Percentiles rank a stretch among this genome's conserved stretches.
Evolutionary conservation across 2,888 invertebrate species (phyloP).

Genomic region (Saturnia pavonia): DNA sequence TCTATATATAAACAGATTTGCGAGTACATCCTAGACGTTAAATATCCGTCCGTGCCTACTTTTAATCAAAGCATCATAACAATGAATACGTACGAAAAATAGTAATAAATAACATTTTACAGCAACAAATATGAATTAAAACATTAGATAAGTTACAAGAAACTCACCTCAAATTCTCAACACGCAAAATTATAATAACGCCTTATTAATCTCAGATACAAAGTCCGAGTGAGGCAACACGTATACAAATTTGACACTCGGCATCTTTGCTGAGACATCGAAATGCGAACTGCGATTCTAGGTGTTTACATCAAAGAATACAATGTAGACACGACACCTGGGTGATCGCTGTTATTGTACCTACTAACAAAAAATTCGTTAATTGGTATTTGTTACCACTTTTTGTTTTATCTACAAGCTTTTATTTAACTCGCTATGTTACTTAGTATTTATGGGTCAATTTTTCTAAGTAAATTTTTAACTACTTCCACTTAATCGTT

Average conservation of each 20-base stretch:
- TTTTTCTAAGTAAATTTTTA: too few species aligned
- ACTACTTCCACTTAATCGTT: too few species aligned
- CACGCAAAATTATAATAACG: not conserved
- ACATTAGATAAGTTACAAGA: not conserved
- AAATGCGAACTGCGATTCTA: conserved; percentile 44
- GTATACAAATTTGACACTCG: conserved; percentile 39
- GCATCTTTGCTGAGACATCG: conserved; percentile 54
- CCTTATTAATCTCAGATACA: conserved; percentile 34
- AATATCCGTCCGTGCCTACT: not conserved
- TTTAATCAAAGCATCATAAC: not conserved
- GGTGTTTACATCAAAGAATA: conserved; percentile 22
- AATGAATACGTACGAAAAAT: not conserved
- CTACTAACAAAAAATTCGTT: not conserved
- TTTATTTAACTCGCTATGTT: too few species aligned
- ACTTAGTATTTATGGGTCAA: too few species aligned
- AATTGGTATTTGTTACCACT: too few species aligned
- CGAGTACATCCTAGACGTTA: not conserved
- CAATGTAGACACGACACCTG: not conserved
- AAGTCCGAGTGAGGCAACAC: conserved; percentile 52
- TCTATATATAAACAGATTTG: not conserved
- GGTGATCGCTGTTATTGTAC: not conserved
- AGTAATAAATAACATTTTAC: not conserved
- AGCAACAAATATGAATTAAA: not conserved
- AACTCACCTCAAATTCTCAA: not conserved
- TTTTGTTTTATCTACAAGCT: too few species aligned